A percentile compares a stretch with the other conserved stretches of the same genome.
These are phyloP conservation scores for Aricia agestis DNA, from an alignment of 1,140 invertebrate species.

Conservation along the genomic window DNA sequence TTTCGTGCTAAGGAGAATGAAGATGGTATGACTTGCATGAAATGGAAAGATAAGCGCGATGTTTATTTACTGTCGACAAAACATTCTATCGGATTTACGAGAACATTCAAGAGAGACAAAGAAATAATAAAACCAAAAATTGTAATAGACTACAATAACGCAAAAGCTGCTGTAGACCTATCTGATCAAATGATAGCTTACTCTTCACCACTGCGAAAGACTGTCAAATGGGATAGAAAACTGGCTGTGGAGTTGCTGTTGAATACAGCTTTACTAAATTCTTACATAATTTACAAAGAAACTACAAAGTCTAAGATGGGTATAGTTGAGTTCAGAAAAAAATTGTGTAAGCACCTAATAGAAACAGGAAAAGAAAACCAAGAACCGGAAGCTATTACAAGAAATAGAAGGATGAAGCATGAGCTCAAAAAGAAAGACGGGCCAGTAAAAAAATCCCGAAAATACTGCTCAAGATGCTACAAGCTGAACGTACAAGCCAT, in stretches of 20 bases:
- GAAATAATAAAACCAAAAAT: slow-evolving; percentile 42
- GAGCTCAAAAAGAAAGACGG: slow-evolving; percentile 22
- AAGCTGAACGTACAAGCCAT: too few relatives aligned
- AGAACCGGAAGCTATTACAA: slow-evolving; percentile 18
- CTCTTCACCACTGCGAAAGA: slow-evolving; percentile 38
- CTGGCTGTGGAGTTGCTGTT: slow-evolving; percentile 46
- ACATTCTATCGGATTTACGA: slow-evolving; percentile 40
- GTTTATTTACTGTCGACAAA: slow-evolving; percentile 55
- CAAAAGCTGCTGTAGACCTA: slow-evolving; percentile 51
- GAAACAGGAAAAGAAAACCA: slow-evolving; percentile 23
- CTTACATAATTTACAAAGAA: slow-evolving; percentile 23
- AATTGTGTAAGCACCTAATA: slow-evolving; percentile 18
- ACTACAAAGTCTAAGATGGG: slow-evolving; percentile 18
- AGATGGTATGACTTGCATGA: slow-evolving; percentile 53
- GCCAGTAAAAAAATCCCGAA: too few relatives aligned
- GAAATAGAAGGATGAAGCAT: slow-evolving; percentile 26
- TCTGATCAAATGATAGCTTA: slow-evolving; percentile 57
- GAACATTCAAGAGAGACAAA: slow-evolving; percentile 26
- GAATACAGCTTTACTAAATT: slow-evolving; percentile 34
- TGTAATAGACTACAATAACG: slow-evolving; percentile 53
- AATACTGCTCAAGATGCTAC: too few relatives aligned
- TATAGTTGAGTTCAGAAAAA: slow-evolving; percentile 21
- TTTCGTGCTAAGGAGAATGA: slow-evolving; percentile 24
- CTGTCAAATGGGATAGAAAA: slow-evolving; percentile 58
- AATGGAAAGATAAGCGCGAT: slow-evolving; percentile 63